These are phyloP conservation scores for Ormyrus labotus DNA, from an alignment of 2,888 invertebrate genomes.

Conservation along the genomic window DNA sequence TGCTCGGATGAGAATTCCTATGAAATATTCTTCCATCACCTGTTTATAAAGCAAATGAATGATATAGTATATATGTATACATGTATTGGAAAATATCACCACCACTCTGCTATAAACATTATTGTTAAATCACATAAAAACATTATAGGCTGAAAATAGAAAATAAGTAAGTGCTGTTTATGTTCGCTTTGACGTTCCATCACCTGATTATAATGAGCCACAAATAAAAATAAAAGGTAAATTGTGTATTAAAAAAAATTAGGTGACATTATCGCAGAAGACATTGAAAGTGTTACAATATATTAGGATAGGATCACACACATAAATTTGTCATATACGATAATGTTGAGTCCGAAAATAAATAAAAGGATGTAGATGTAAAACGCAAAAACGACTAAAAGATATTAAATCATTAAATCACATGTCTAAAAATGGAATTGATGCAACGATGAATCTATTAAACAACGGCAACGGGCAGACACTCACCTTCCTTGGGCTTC, in stretches of 20 bases:
- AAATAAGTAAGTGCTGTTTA: conserved; percentile 35
- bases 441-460: conserved; percentile 43
- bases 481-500: conserved; percentile 74
- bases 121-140: conserved; percentile 17
- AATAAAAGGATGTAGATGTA: conserved; percentile 10
- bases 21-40: conserved; percentile 55
- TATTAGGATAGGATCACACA: too few relatives aligned
- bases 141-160: conserved; percentile 52
- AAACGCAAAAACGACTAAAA: conserved; percentile 9
- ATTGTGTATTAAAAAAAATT: too few relatives aligned
- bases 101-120: conserved; percentile 31
- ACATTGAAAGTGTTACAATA: too few relatives aligned
- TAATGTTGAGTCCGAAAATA: not conserved
- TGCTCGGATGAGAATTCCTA: conserved; percentile 38
- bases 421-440: conserved; percentile 23
- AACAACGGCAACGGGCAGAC: conserved; percentile 62
- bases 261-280: too few relatives aligned
- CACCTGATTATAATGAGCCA: conserved; percentile 51
- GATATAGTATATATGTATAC: conserved; percentile 25
- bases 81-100: conserved; percentile 11
- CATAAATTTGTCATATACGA: not conserved
- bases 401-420: conserved; percentile 12
- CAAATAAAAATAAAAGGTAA: conserved; percentile 23
- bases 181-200: conserved; percentile 55
- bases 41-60: conserved; percentile 36